A percentile compares a stretch with the other conserved stretches of the same genome.
phyloP scores from a whole-genome alignment of 2,113 vertebrate species.

The Thalassoma bifasciatum region DNA sequence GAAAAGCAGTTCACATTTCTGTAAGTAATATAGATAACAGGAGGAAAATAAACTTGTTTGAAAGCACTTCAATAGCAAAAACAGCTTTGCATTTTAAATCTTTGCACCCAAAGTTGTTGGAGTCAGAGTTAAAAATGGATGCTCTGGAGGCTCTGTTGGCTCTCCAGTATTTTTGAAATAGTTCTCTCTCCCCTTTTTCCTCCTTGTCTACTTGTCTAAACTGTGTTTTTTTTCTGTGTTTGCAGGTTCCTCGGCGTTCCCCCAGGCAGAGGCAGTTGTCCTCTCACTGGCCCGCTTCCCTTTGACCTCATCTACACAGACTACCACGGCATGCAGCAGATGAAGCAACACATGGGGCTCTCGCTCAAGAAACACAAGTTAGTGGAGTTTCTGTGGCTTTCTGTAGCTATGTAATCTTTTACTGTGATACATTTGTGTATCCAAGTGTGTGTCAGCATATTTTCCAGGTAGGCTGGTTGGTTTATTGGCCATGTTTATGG shows the following conservation, averaged over 20 bases:
- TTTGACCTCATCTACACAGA: constrained; percentile 99
- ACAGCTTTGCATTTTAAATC: no score
- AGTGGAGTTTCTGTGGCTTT: constrained; percentile 57
- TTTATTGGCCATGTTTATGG: constrained; percentile 58
- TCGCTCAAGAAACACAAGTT: constrained; percentile 97
- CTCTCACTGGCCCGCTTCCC: constrained; percentile 90
- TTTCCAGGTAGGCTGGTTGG: constrained; percentile 2
- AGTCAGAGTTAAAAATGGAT: constrained; percentile 20
- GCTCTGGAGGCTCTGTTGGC: constrained; percentile 1
- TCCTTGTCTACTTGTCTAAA: constrained; percentile 12
- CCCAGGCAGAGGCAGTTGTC: constrained; percentile 96
- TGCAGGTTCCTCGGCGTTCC: constrained; percentile 94
- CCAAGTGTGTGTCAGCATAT: background rate
- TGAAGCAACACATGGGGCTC: constrained; percentile 99
- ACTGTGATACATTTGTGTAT: background rate
- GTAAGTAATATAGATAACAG: no score
- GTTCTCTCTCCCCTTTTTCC: background rate
- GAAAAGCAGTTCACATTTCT: no score
- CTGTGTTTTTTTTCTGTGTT: constrained; percentile 46
- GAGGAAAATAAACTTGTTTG: no score
- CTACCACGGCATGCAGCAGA: constrained; percentile 97
- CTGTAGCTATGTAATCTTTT: background rate
- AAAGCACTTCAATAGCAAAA: no score
- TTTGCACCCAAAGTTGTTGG: background rate
- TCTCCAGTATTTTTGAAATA: background rate